These are phyloP conservation scores for Ephialtes manifestator DNA, from an alignment of 2,888 invertebrate genomes.

Conservation along the genomic window DNA sequence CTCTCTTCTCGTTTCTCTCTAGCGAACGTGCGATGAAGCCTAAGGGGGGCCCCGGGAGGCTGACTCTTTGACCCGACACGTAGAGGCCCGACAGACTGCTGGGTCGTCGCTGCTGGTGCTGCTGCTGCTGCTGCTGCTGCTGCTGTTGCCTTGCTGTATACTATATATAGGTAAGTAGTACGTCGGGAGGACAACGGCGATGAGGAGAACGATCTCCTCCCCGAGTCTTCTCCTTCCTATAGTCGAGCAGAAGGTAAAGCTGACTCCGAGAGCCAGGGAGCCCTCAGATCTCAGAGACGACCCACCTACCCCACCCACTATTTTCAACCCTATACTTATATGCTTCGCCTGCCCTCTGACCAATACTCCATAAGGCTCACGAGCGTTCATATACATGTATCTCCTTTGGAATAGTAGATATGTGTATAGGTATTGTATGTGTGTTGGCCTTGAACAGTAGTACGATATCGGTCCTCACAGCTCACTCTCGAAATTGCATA, in stretches of 20 bases:
- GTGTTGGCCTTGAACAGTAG: conserved; percentile 24
- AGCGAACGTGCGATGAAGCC: conserved; percentile 57
- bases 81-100: conserved; percentile 84
- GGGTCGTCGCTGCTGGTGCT: conserved; percentile 70
- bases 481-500: conserved; percentile 12
- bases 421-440: not conserved
- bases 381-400: conserved; percentile 4
- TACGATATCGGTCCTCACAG: conserved; percentile 16
- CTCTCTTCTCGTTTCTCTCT: conserved; percentile 15
- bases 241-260: conserved; percentile 69
- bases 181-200: conserved; percentile 41
- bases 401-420: conserved; percentile 3
- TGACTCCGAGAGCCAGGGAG: conserved; percentile 63
- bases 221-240: not conserved
- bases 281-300: conserved; percentile 64
- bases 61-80: conserved; percentile 85
- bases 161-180: conserved; percentile 45
- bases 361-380: conserved; percentile 38
- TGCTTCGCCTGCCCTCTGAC: conserved; percentile 76
- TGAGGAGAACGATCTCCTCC: conserved; percentile 35
- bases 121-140: conserved; percentile 11
- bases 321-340: conserved; percentile 85
- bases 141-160: conserved; percentile 11
- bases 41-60: conserved; percentile 77
- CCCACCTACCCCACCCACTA: conserved; percentile 73